A percentile compares a stretch with the other conserved stretches of the same genome.
phyloP scores from a whole-genome alignment of 2,888 invertebrate species.

The Operophtera brumata region DNA sequence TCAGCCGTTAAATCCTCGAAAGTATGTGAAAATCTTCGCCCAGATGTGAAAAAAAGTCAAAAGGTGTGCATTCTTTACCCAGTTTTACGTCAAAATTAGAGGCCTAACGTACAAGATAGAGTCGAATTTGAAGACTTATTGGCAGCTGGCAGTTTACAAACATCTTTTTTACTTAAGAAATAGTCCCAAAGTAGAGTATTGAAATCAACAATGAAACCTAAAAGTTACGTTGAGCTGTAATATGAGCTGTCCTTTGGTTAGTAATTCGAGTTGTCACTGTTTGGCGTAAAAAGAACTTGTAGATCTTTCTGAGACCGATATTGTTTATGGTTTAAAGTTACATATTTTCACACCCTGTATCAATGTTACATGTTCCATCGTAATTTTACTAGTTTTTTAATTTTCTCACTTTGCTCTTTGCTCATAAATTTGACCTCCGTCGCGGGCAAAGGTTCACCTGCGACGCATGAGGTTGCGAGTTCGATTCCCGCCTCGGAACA shows the following conservation, averaged over 20 bases:
- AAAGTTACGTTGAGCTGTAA: constrained; percentile 16
- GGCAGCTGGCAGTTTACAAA: background rate
- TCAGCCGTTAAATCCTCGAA: constrained; percentile 35
- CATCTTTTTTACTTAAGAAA: background rate
- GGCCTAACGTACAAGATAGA: background rate
- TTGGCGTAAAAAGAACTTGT: constrained; percentile 21
- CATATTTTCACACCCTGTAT: constrained; percentile 14
- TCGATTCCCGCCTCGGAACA: too few relatives aligned
- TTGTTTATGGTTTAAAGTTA: constrained; percentile 16
- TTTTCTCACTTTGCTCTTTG: too few relatives aligned
- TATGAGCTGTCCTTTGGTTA: constrained; percentile 11
- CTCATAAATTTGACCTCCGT: too few relatives aligned
- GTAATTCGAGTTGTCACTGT: constrained; percentile 28
- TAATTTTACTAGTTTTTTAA: background rate
- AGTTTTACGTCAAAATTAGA: background rate
- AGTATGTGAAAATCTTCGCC: constrained; percentile 15
- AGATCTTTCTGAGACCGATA: constrained; percentile 22
- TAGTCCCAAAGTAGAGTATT: background rate
- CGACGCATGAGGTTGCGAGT: too few relatives aligned
- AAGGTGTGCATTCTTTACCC: background rate
- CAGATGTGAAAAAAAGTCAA: constrained; percentile 1
- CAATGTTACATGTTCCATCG: constrained; percentile 3
- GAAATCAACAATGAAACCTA: background rate
- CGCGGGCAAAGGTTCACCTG: too few relatives aligned
- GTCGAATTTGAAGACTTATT: background rate